Evolutionary conservation across 1,140 invertebrate species (phyloP), one percentile per base, ranked within the genome.

Genomic region (Popillia japonica): DNA sequence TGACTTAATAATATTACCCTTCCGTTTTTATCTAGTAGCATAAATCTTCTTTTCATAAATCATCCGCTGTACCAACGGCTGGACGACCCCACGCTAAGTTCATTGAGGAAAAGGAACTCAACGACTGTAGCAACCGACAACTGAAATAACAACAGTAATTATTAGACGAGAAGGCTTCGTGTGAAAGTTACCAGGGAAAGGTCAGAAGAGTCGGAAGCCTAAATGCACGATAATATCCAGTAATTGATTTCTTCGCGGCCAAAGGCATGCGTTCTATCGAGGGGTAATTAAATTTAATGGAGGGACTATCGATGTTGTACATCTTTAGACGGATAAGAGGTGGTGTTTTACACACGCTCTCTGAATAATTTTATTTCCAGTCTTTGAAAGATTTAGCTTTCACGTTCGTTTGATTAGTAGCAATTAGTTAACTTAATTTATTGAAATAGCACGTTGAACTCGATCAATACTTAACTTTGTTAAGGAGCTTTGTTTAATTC

Each of bases 231-330:
- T 55, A 55, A 55, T 55, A 55, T 55, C 48, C 48, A 55, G 48
- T 55, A 55, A 55, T 55, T 55, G 48, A 55, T 55, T 55, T 55
- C 48, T 55, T 55, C 48, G 48, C 48, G 48, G 48, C 48, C 14
- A 55, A 14, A 55, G 48, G 48, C 48, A 17, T 55, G 14, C 48
- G 48, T 55, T 55, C 48, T 55, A 55, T 55, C 48, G 17, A 17
- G 48, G 48, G 48, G 14, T 55, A 55, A 55, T 55, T 55, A 55
- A 55, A 55, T 55, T 55, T 55, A 55, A 55, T 55, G 48, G 48
- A 17, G 14, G 48, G 48, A 55, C 48, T 55, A 55, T 55, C 48
- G 48, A 55, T 55, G 48, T 55, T 55, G 48, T 55, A 55, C 48
- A 55, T 55, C 48, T 55, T 55, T 17, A 17, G 48, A 14, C 48